Evolutionary conservation across 2,113 vertebrate genomes (phyloP).

Genomic region (Catharus bicknelli): DNA sequence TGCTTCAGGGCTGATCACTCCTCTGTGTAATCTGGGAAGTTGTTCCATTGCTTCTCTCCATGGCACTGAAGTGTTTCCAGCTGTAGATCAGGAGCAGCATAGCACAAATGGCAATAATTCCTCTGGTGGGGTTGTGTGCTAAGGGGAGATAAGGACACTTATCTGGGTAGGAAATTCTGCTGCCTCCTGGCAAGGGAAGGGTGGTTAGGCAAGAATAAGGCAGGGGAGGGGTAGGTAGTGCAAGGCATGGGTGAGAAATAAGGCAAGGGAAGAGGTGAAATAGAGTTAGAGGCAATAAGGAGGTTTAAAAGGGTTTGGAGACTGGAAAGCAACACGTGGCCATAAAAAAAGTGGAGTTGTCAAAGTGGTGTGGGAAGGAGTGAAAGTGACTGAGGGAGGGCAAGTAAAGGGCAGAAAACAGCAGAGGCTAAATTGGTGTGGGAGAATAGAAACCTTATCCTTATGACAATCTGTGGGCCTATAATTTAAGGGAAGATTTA

Average conservation of each 20-base stretch:
- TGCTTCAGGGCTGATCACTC: neutral
- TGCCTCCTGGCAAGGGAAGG: neutral
- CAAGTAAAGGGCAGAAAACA: neutral
- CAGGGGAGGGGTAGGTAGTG: neutral
- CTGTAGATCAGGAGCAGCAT: neutral
- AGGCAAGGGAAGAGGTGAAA: neutral
- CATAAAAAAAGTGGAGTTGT: neutral
- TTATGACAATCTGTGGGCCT: neutral
- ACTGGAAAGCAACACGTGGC: neutral
- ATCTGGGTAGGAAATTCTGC: neutral
- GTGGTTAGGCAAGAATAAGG: neutral
- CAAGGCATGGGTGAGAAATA: neutral
- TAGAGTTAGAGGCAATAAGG: neutral
- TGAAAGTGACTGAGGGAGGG: neutral
- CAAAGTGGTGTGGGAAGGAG: neutral
- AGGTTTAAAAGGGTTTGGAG: neutral
- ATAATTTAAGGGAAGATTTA: neutral
- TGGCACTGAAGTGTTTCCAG: neutral
- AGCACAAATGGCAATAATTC: neutral
- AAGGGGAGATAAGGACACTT: neutral
- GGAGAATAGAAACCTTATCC: neutral
- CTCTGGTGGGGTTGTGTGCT: neutral
- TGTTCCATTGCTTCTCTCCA: neutral
- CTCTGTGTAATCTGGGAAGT: conserved; percentile 3
- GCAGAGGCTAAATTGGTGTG: no score